Evolutionary conservation across 2,797 vertebrate species (phyloP).

Genomic region (Lepilemur septentrionalis): DNA sequence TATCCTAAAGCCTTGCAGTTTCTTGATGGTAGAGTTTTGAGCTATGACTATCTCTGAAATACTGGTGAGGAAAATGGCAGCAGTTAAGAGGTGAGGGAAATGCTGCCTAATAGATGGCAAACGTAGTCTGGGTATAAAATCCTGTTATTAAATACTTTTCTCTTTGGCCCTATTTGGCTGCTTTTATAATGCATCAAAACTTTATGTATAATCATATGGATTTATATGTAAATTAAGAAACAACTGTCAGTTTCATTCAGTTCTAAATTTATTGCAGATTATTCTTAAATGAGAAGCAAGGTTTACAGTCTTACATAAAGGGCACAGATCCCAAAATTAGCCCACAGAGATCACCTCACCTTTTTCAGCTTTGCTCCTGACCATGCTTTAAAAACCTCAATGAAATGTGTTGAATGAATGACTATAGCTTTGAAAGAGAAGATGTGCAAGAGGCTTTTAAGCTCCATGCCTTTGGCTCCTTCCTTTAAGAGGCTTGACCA

Average conservation of each 20-base stretch:
- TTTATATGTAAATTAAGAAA: conserved; percentile 16
- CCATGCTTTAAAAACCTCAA: not conserved
- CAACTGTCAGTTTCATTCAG: not conserved
- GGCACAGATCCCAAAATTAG: not conserved
- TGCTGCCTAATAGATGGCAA: not conserved
- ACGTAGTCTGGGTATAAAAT: not conserved
- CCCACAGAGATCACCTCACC: not conserved
- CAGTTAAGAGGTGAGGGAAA: not conserved
- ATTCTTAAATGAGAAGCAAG: not conserved
- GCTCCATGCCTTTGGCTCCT: not conserved
- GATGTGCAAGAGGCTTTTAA: not conserved
- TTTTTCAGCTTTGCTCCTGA: not conserved
- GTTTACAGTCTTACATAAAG: not conserved
- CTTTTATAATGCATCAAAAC: not conserved
- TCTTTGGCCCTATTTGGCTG: not conserved
- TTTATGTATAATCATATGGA: not conserved
- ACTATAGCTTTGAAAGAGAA: not conserved
- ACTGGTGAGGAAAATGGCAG: not conserved
- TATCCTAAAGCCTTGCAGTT: not conserved
- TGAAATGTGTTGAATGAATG: not conserved
- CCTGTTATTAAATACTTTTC: not conserved
- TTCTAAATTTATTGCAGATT: not conserved
- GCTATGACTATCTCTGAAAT: not conserved
- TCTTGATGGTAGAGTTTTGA: not conserved
- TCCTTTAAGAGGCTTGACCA: not conserved